Evolutionary conservation across 2,113 vertebrate genomes (phyloP).

Genomic region (Sapajus apella): DNA sequence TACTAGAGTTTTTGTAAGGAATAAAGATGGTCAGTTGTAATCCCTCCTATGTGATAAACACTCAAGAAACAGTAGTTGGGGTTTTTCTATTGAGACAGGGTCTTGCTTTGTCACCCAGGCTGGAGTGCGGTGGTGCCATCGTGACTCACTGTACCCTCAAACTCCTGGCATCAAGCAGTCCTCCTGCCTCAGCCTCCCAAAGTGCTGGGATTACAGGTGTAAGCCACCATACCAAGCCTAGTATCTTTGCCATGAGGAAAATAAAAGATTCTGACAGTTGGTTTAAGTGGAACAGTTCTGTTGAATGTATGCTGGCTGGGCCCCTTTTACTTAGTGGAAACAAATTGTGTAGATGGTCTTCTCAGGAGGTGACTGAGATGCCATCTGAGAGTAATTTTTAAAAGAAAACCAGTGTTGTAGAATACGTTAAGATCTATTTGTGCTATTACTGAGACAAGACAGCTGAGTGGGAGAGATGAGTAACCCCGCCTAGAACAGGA

Average conservation of each 20-base stretch:
- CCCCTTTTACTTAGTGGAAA: background rate
- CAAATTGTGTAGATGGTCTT: background rate
- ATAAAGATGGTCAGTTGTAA: background rate
- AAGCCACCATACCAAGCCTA: too few relatives aligned
- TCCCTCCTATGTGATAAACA: background rate
- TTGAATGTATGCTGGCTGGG: background rate
- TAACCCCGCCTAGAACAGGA: background rate
- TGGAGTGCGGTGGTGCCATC: too few relatives aligned
- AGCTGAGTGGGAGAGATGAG: background rate
- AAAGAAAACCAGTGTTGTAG: background rate
- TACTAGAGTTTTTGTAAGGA: background rate
- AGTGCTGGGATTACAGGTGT: too few relatives aligned
- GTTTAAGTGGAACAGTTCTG: background rate
- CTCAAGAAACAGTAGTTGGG: background rate
- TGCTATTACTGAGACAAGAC: background rate
- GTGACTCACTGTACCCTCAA: too few relatives aligned
- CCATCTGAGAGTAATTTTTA: background rate
- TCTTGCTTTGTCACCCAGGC: too few relatives aligned
- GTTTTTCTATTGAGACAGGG: too few relatives aligned
- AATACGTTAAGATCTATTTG: background rate
- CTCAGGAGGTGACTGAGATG: background rate
- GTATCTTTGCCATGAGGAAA: background rate
- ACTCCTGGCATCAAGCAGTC: too few relatives aligned
- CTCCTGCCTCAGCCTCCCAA: too few relatives aligned
- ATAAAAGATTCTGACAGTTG: background rate